Evolutionary conservation across 2,888 invertebrate species (phyloP).

Genomic region (Nemapogon koenigi): DNA sequence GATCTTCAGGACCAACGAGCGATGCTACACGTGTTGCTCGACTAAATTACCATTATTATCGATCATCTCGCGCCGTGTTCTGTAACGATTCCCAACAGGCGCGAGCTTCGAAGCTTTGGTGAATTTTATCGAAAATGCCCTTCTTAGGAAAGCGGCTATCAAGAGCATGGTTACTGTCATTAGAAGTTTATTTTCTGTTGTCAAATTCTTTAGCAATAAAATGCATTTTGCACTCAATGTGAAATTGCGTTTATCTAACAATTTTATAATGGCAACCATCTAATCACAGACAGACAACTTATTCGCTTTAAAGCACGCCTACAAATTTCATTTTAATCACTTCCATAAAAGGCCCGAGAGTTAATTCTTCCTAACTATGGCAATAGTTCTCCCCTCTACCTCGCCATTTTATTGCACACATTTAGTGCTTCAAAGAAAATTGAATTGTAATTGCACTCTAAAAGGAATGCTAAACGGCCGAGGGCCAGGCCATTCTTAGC

Average conservation of each 20-base stretch:
- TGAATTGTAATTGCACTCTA: conserved; percentile 49
- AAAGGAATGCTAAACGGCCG: conserved; percentile 40
- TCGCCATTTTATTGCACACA: conserved; percentile 24
- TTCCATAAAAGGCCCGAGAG: conserved; percentile 4
- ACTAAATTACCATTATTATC: conserved; percentile 64
- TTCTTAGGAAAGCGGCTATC: no score
- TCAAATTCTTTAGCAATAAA: no score
- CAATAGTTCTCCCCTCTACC: neutral
- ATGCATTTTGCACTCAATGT: no score
- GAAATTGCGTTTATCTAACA: no score
- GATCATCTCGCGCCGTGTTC: conserved; percentile 55
- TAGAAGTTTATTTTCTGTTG: no score
- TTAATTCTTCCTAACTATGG: conserved; percentile 3
- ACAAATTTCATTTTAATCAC: conserved; percentile 30
- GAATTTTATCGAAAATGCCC: conserved; percentile 48
- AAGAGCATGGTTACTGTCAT: no score
- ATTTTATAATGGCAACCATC: no score
- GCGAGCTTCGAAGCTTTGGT: conserved; percentile 27
- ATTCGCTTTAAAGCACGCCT: no score
- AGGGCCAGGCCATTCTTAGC: conserved; percentile 27
- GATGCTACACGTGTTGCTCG: conserved; percentile 54
- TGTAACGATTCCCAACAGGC: conserved; percentile 58
- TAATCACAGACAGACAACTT: no score
- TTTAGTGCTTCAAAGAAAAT: conserved; percentile 41
- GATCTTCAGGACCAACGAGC: conserved; percentile 42